Evolutionary conservation across 1,140 invertebrate genomes (phyloP).

Genomic region (Drosophila suzukii): DNA sequence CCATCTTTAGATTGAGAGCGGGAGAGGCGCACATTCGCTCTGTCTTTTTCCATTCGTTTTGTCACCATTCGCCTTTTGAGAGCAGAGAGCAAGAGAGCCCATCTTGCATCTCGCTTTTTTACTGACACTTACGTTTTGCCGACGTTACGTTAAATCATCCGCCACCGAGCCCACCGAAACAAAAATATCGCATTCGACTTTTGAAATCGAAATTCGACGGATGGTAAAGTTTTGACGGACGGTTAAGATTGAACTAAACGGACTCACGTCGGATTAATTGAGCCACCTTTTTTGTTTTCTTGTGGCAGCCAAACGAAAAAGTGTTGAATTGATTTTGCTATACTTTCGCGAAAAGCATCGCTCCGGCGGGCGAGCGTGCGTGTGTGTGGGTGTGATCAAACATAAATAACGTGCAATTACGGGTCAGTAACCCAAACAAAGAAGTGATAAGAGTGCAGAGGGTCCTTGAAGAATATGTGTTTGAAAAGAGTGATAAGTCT

Average conservation of each 20-base stretch:
- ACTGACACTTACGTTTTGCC: too few species aligned
- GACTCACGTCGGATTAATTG: slow-evolving; percentile 3
- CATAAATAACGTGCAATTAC: slow-evolving; percentile 38
- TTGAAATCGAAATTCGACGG: slow-evolving; percentile 6
- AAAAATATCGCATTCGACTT: neutral
- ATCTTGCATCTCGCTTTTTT: too few species aligned
- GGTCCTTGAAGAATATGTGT: slow-evolving; percentile 18
- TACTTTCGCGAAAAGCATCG: slow-evolving; percentile 20
- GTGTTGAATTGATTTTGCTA: slow-evolving; percentile 33
- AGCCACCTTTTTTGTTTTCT: slow-evolving; percentile 4
- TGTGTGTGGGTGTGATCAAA: slow-evolving; percentile 16
- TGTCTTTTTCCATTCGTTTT: neutral
- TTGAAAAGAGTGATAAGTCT: slow-evolving; percentile 31
- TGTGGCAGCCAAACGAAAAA: slow-evolving; percentile 7
- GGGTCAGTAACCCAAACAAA: slow-evolving; percentile 46
- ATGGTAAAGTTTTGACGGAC: slow-evolving; percentile 4
- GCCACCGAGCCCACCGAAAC: too few species aligned
- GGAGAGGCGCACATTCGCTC: neutral
- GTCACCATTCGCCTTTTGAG: slow-evolving; percentile 7
- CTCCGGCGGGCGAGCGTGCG: slow-evolving; percentile 12
- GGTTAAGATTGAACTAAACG: slow-evolving; percentile 4
- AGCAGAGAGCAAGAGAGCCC: too few species aligned
- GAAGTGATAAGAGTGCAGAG: slow-evolving; percentile 33
- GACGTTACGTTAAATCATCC: too few species aligned
- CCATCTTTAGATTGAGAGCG: neutral